These are phyloP conservation scores for Odontamblyopus rebecca DNA, from an alignment of 2,797 vertebrate species.

Conservation along the genomic window DNA sequence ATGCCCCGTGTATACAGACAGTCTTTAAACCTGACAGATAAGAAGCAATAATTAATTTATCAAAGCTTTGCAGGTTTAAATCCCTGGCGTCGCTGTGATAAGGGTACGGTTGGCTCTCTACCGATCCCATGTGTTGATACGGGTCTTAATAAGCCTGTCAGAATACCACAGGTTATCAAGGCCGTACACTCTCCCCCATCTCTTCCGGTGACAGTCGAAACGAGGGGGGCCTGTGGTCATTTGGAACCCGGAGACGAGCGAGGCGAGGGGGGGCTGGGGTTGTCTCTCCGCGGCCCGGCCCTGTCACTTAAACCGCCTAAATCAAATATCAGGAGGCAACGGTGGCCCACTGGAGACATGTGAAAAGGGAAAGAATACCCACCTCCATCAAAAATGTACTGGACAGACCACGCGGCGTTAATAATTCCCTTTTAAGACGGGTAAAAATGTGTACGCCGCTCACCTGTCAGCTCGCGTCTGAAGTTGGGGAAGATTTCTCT, in stretches of 20 bases:
- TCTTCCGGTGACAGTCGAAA: constrained; percentile 61
- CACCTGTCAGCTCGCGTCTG: constrained; percentile 4
- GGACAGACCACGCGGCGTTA: constrained; percentile 25
- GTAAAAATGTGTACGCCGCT: constrained; percentile 33
- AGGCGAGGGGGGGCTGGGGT: constrained; percentile 46
- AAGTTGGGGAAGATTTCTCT: constrained; percentile 41
- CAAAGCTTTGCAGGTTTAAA: constrained; percentile 77
- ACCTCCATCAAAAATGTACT: constrained; percentile 12
- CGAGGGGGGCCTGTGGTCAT: constrained; percentile 56
- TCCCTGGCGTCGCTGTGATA: constrained; percentile 80
- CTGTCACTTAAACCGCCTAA: constrained; percentile 75
- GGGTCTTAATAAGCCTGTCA: constrained; percentile 81
- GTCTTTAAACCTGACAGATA: constrained; percentile 79
- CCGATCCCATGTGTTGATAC: constrained; percentile 74
- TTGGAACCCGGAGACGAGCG: constrained; percentile 68
- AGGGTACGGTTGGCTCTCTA: constrained; percentile 75
- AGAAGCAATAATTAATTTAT: constrained; percentile 84
- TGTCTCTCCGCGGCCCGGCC: constrained; percentile 55
- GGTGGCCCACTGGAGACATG: constrained; percentile 34
- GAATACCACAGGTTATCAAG: constrained; percentile 76
- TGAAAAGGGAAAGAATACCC: constrained; percentile 15
- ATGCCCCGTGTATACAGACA: constrained; percentile 55
- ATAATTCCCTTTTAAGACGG: constrained; percentile 59
- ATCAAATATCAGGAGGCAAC: constrained; percentile 69
- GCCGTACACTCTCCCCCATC: constrained; percentile 76